phyloP scores from a whole-genome alignment of 2,113 vertebrate genomes.

The Cheilinus undulatus region DNA sequence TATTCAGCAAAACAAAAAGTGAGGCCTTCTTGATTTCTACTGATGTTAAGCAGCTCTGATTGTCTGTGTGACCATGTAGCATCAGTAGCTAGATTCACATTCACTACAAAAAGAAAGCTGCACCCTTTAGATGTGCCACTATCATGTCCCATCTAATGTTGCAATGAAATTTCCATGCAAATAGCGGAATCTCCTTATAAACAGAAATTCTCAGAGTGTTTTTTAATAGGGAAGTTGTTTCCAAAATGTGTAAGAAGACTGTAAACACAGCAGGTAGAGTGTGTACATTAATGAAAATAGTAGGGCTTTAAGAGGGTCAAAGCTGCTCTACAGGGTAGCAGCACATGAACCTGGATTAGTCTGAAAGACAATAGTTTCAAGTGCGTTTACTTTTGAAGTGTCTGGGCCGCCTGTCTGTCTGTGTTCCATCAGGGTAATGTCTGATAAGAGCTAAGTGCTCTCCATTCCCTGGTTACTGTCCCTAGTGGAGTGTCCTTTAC shows the following conservation, averaged over 20 bases:
- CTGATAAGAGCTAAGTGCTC: constrained; percentile 63
- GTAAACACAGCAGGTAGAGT: not conserved
- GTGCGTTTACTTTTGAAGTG: constrained; percentile 40
- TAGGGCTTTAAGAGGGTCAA: not conserved
- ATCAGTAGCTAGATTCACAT: no score
- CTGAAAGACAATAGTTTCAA: constrained; percentile 41
- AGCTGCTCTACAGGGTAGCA: not conserved
- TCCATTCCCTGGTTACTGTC: constrained; percentile 59
- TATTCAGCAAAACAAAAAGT: no score
- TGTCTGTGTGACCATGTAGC: no score
- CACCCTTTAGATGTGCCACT: no score
- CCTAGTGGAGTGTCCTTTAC: constrained; percentile 56
- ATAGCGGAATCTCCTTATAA: no score
- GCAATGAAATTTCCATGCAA: no score
- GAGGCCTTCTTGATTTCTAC: no score
- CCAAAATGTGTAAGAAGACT: not conserved
- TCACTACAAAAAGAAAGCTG: no score
- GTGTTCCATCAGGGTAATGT: constrained; percentile 50
- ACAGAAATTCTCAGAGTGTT: not conserved
- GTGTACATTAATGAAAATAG: not conserved
- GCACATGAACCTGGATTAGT: not conserved
- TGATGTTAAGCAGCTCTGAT: no score
- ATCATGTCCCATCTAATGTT: no score
- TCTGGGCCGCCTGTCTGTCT: constrained; percentile 22
- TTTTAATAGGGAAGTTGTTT: not conserved